Conservation (phyloP, 2,113 vertebrate species). For the Lepidothrix coronata region DNA sequence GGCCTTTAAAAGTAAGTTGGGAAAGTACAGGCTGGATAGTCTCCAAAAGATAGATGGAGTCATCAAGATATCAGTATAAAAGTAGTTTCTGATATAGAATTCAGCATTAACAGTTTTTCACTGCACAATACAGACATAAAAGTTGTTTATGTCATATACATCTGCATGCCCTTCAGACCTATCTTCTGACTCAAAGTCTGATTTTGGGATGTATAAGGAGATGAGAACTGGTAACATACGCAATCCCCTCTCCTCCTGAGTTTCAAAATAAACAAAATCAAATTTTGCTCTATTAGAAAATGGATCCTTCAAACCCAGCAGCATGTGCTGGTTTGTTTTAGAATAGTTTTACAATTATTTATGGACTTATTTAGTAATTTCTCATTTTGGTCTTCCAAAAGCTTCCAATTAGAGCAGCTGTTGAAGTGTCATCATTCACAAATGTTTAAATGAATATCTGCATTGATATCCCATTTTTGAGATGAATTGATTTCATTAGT, state of each 20-base stretch:
- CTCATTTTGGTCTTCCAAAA: not conserved
- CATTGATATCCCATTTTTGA: not conserved
- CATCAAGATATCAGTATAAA: not conserved
- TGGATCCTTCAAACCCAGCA: not conserved
- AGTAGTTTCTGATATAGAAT: not conserved
- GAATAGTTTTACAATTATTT: not conserved
- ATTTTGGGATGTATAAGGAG: not conserved
- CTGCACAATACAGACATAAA: not conserved
- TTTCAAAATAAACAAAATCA: not conserved
- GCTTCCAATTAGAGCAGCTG: not conserved
- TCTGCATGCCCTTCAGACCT: not conserved
- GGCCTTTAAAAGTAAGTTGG: not conserved
- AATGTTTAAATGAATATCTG: not conserved
- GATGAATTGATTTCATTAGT: not conserved
- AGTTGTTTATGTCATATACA: not conserved
- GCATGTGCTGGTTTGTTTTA: not conserved
- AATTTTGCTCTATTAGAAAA: not conserved
- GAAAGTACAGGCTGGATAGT: not conserved
- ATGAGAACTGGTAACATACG: not conserved
- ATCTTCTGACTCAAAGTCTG: not conserved
- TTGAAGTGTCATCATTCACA: not conserved
- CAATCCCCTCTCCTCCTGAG: not conserved
- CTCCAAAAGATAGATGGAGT: not conserved
- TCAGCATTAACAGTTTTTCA: not conserved
- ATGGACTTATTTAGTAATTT: not conserved